These are phyloP conservation scores for Melanostigma gelatinosum DNA, from an alignment of 2,113 vertebrate species.

Conservation along the genomic window DNA sequence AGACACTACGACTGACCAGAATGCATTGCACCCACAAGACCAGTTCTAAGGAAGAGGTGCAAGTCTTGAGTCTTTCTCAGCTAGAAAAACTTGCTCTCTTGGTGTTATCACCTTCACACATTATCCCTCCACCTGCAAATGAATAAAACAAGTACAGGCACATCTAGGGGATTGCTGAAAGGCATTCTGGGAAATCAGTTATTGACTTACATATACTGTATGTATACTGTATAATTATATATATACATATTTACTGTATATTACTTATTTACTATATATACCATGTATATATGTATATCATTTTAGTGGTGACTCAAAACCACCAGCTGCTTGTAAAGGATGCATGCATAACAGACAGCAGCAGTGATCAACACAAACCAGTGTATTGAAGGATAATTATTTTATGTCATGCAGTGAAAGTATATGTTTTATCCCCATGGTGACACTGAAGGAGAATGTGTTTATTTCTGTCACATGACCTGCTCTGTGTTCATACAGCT, in stretches of 20 bases:
- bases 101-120: background rate
- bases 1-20: background rate
- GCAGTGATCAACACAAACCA: slow-evolving; percentile 25
- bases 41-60: background rate
- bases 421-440: slow-evolving; percentile 38
- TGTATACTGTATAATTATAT: too few relatives aligned
- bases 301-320: background rate
- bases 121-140: background rate
- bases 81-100: slow-evolving; percentile 26
- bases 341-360: background rate
- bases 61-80: background rate
- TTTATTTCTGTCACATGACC: slow-evolving; percentile 48
- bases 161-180: slow-evolving; percentile 3
- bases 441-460: background rate
- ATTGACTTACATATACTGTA: slow-evolving; percentile 3
- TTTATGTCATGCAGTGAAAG: slow-evolving; percentile 27
- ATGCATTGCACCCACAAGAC: background rate
- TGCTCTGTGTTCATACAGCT: slow-evolving; percentile 47
- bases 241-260: too few relatives aligned
- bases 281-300: background rate
- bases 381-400: slow-evolving; percentile 26
- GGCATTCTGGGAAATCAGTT: slow-evolving; percentile 4
- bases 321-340: background rate
- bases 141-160: slow-evolving; percentile 28
- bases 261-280: too few relatives aligned